phyloP scores from a whole-genome alignment of 2,113 vertebrate genomes.

The Bos indicus region DNA sequence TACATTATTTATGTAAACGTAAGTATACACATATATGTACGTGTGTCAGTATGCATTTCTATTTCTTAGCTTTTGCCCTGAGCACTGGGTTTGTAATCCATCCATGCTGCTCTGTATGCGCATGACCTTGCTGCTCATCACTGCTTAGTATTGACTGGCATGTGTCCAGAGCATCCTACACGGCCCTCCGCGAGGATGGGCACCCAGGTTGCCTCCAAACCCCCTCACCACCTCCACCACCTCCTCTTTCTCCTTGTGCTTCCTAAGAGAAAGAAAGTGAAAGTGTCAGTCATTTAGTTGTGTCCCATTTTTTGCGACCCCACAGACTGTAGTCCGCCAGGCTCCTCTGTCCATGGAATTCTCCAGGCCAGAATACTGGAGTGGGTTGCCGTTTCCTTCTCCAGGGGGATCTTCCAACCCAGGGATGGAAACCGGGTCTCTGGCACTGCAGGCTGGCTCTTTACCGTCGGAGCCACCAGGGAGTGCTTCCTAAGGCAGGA shows the following conservation, averaged over 20 bases:
- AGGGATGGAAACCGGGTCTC: not conserved
- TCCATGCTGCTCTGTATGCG: not conserved
- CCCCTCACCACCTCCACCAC: accelerated
- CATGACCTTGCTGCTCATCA: not conserved
- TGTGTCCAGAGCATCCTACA: accelerated
- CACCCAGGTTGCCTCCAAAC: too few relatives aligned
- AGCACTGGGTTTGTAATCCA: not conserved
- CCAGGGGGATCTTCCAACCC: not conserved
- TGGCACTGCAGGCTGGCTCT: not conserved
- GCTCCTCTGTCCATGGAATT: not conserved
- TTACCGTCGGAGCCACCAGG: not conserved
- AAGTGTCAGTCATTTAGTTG: accelerated
- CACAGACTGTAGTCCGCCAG: not conserved
- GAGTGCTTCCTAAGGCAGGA: not conserved
- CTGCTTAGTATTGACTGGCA: accelerated
- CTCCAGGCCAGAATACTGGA: not conserved
- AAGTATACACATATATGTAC: accelerated
- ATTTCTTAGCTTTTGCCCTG: not conserved
- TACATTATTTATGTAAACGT: not conserved
- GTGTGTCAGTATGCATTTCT: not conserved
- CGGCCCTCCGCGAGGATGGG: accelerated
- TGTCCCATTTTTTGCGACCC: not conserved
- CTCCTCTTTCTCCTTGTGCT: not conserved
- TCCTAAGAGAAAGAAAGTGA: not conserved
- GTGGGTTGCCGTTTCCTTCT: not conserved